Base-by-base conservation (phyloP, 92 coral and sea anemone genomes). In the Diadumene lineata region DNA sequence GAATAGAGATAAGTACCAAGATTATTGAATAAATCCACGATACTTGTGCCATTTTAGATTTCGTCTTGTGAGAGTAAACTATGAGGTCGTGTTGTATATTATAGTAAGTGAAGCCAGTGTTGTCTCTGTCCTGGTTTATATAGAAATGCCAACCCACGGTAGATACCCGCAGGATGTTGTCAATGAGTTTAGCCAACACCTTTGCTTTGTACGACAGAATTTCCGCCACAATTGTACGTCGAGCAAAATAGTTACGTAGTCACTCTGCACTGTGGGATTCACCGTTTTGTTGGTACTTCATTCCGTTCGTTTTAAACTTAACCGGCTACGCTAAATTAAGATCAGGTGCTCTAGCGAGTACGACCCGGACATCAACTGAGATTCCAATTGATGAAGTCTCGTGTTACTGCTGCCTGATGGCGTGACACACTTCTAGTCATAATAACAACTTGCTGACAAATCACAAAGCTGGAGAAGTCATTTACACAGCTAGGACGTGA, bases 271-370 rank as follows among this genome's bases (percentile, higher is more conserved):
- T 53, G 77, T 65, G 77, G 77, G 77, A 70, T 72, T 56, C 77
- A 72, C 28, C 48, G 30, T 22, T 62, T 29, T 18, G 75, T 51
- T 46, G 31, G 43, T 60, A 1, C 69, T 34, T 74, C 69, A 74
- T 74, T 60, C 79, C 79, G 70, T 4, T 60, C 70, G 62, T 62
- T 61, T 61, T 60, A 44, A 64, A 63, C n/a, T n/a, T 60, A 43
- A 50, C 64, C 79, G 58, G 70, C 70, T 50, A 26, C 46, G 25
- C 68, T 53, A 69, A 51, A 72, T 26, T 31, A 13, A 33, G 76
- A 72, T 72, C 77, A 72, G 77, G 77, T 72, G 70, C 79, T 60
- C 79, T 74, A 43, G 58, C 23, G 28, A n/a, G n/a, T n/a, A n/a
- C 79, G 70, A 74, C 79, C 79, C 68, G 69, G 79, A 66, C 19